Evolutionary conservation across 92 coral and sea anemone genomes (phyloP), one percentile per base, ranked within the genome.

Genomic region (Epizoanthus stellaris): DNA sequence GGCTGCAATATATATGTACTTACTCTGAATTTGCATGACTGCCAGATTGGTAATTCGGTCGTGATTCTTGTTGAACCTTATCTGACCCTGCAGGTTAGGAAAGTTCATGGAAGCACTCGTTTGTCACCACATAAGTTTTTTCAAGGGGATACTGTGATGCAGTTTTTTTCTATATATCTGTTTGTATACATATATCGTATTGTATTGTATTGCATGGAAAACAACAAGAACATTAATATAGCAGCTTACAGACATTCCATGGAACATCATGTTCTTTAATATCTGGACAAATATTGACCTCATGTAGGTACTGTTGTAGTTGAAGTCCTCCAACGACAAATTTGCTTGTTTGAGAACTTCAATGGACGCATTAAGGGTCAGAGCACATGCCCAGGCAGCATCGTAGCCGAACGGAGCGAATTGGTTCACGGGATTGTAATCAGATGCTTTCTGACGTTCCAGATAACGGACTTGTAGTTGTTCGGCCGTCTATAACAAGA

Each of bases 301-400:
- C 70, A 89, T 77, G 69, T 82, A 67, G 53, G 76, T 49, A 9
- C 53, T 87, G 40, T 85, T 91, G 86, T 91, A 91, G 65, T 86
- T 86, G 73, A 91, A 91, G 6, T 89, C 92, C 71, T 67, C 54
- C 30, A 89, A 76, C 17, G 54, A 82, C 19, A 89, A 9, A 60
- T 84, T 80, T 30, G 63, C 70, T 21, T 76, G 61, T 45, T 30
- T 34, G 13, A 91, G 80, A 25, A 82, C 67, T 23, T 76, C 83
- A 3, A 89, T 86, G n/a, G 95, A 91, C 9, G 89, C 85, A 61
- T 91, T 86, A 12, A 91, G 88, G 3, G 95, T 86, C 6, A 89
- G 69, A 9, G 95, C 95, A 86, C 92, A 91, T 76, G 95, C 61
- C 95, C 95, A 91, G 21, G 90, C 92, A 16, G 95, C 92, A 80